phyloP scores from a whole-genome alignment of 2,797 vertebrate genomes.

The Myripristis jacobus region DNA sequence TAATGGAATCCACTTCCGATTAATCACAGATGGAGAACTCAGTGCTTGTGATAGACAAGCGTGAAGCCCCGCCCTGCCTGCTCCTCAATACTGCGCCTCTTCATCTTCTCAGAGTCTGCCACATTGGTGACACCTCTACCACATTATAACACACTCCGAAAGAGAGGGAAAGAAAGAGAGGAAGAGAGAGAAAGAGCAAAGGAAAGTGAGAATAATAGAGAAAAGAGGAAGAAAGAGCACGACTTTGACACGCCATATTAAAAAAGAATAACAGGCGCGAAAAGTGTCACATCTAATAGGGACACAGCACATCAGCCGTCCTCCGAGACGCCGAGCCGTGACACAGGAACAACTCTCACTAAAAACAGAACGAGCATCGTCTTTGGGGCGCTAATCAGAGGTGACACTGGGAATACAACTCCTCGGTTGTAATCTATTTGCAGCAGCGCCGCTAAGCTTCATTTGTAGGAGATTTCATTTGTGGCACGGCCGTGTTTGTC shows the following conservation, averaged over 20 bases:
- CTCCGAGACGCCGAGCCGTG: slow-evolving; percentile 57
- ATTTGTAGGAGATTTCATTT: slow-evolving; percentile 70
- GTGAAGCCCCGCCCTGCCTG: slow-evolving; percentile 16
- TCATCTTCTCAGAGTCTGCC: slow-evolving; percentile 48
- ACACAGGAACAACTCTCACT: slow-evolving; percentile 59
- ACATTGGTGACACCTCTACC: slow-evolving; percentile 38
- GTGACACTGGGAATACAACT: slow-evolving; percentile 68
- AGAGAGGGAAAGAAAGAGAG: slow-evolving; percentile 11
- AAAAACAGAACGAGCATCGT: slow-evolving; percentile 54
- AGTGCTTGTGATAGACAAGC: slow-evolving; percentile 1
- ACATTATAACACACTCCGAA: slow-evolving; percentile 38
- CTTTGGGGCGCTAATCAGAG: slow-evolving; percentile 67
- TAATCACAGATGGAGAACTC: slow-evolving; percentile 35
- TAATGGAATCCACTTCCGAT: slow-evolving; percentile 46
- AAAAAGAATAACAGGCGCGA: slow-evolving; percentile 71
- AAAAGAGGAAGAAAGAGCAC: slow-evolving; percentile 42
- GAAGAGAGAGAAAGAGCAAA: not conserved
- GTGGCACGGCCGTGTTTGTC: slow-evolving; percentile 53
- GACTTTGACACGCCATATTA: slow-evolving; percentile 69
- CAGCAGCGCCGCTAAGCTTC: slow-evolving; percentile 50
- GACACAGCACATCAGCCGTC: slow-evolving; percentile 65
- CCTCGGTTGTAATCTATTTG: slow-evolving; percentile 68
- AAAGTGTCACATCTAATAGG: slow-evolving; percentile 79
- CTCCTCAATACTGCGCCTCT: slow-evolving; percentile 21
- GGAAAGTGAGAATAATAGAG: slow-evolving; percentile 36